These are phyloP conservation scores for Parazoanthus atlanticus DNA, from an alignment of 92 coral and sea anemone species.

Conservation along the genomic window DNA sequence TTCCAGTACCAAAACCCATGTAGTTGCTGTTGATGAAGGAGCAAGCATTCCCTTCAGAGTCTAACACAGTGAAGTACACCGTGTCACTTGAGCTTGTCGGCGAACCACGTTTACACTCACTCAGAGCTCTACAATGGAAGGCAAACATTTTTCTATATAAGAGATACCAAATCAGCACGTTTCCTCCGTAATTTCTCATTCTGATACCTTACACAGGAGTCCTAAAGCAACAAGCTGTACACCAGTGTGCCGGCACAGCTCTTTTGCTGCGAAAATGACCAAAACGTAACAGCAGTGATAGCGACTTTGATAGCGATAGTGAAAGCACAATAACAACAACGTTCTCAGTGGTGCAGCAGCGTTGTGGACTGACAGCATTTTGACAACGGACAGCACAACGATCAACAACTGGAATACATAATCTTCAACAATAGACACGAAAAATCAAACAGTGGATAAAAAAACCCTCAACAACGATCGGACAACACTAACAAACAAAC, in stretches of 20 bases:
- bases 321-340: too few relatives aligned
- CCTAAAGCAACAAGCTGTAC: too few relatives aligned
- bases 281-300: too few relatives aligned
- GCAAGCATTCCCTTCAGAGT: constrained; percentile 87
- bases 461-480: not conserved
- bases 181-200: too few relatives aligned
- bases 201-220: too few relatives aligned
- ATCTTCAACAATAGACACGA: not conserved
- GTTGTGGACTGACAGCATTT: too few relatives aligned
- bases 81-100: constrained; percentile 82
- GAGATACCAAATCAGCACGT: too few relatives aligned
- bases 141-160: too few relatives aligned
- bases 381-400: not conserved
- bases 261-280: too few relatives aligned
- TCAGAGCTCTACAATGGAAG: constrained; percentile 50
- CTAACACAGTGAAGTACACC: constrained; percentile 91
- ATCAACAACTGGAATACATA: not conserved
- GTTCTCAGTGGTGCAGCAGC: too few relatives aligned
- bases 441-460: not conserved
- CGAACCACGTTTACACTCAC: constrained; percentile 60
- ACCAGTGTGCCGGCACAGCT: too few relatives aligned
- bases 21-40: constrained; percentile 96
- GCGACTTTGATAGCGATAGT: too few relatives aligned
- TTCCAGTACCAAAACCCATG: constrained; percentile 84
- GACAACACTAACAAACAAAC: not conserved